phyloP scores from a whole-genome alignment of 1,140 invertebrate species.

The Conopomorpha cramerella region DNA sequence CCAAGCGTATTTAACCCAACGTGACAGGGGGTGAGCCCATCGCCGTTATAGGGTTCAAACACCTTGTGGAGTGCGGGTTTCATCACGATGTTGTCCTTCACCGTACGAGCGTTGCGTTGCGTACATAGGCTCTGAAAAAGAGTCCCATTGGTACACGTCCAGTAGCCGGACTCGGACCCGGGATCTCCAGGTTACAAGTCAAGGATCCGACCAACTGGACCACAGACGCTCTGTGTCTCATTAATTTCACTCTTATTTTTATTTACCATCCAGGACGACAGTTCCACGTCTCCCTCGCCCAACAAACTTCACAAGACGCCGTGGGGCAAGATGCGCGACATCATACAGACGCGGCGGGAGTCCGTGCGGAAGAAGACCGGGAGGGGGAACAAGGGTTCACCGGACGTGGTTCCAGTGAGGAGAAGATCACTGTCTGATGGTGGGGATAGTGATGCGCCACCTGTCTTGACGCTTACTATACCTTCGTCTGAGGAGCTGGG shows the following conservation, averaged over 20 bases:
- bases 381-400: conserved; percentile 26
- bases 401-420: conserved; percentile 43
- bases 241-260: too few relatives aligned
- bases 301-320: conserved; percentile 64
- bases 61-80: too few relatives aligned
- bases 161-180: too few relatives aligned
- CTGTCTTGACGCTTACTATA: conserved; percentile 62
- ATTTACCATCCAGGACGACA: conserved; percentile 31
- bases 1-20: too few relatives aligned
- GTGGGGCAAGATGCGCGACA: conserved; percentile 73
- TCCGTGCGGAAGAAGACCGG: conserved; percentile 65
- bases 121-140: background rate
- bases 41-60: too few relatives aligned
- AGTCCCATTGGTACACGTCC: too few relatives aligned
- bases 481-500: conserved; percentile 64
- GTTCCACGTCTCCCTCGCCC: conserved; percentile 45
- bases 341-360: conserved; percentile 70
- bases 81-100: too few relatives aligned
- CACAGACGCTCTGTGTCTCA: too few relatives aligned
- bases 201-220: background rate
- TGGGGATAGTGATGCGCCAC: conserved; percentile 44
- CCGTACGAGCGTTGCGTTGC: background rate
- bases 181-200: too few relatives aligned
- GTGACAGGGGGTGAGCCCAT: too few relatives aligned
- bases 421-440: conserved; percentile 59